phyloP scores from a whole-genome alignment of 2,888 invertebrate species.

The Abscondita cerata region DNA sequence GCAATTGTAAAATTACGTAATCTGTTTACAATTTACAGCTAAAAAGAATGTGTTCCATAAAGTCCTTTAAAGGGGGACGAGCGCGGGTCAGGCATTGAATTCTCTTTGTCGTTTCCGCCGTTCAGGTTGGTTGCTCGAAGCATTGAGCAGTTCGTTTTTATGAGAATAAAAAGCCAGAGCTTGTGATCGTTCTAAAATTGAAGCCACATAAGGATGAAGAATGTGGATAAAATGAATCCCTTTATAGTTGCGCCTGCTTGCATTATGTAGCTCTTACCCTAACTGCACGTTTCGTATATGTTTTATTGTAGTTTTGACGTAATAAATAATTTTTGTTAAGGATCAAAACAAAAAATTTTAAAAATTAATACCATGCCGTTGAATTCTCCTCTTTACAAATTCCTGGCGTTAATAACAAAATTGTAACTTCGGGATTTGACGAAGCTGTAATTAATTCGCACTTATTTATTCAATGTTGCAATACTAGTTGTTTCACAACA shows the following conservation, averaged over 20 bases:
- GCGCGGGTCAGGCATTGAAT: constrained; percentile 20
- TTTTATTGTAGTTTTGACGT: constrained; percentile 9
- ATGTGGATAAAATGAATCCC: constrained; percentile 34
- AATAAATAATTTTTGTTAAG: constrained; percentile 10
- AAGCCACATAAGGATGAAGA: constrained; percentile 33
- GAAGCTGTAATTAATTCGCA: too few species aligned
- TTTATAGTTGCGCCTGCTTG: constrained; percentile 28
- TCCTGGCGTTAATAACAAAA: too few species aligned
- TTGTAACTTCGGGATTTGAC: too few species aligned
- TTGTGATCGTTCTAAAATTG: constrained; percentile 35
- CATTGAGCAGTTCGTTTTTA: constrained; percentile 33
- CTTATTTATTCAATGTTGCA: too few species aligned
- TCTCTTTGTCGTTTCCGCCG: constrained; percentile 32
- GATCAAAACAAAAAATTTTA: constrained; percentile 9
- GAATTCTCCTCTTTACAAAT: too few species aligned
- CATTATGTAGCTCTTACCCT: constrained; percentile 19
- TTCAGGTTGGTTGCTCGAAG: constrained; percentile 27
- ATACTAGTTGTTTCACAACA: too few species aligned
- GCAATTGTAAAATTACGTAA: neutral
- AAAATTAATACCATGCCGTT: too few species aligned
- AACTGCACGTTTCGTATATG: constrained; percentile 20
- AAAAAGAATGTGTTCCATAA: constrained; percentile 4
- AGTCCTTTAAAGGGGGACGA: constrained; percentile 21
- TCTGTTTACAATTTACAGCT: neutral
- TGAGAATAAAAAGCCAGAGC: constrained; percentile 34